These are phyloP conservation scores for Sorex araneus DNA, from an alignment of 2,113 vertebrate species.

Conservation along the genomic window DNA sequence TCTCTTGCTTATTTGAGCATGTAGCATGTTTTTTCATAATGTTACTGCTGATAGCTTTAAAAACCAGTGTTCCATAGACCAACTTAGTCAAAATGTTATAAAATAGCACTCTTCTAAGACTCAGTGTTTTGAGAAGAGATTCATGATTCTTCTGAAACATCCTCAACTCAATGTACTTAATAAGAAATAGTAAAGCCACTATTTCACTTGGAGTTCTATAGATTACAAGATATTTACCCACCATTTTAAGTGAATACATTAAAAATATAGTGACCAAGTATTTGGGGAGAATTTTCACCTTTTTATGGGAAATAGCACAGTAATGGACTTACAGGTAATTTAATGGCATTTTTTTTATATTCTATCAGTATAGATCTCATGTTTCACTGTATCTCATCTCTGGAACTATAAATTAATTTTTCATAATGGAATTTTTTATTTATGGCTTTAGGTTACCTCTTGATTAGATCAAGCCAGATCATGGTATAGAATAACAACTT, in stretches of 20 bases:
- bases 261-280: neutral
- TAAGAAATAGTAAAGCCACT: constrained; percentile 9
- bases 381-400: neutral
- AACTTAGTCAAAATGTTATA: neutral
- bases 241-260: neutral
- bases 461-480: constrained; percentile 8
- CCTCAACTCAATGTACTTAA: neutral
- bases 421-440: constrained; percentile 24
- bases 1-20: neutral
- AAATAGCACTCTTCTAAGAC: neutral
- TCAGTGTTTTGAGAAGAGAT: neutral
- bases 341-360: neutral
- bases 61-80: neutral
- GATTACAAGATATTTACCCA: neutral
- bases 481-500: constrained; percentile 17
- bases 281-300: constrained; percentile 10
- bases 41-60: constrained; percentile 10
- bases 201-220: neutral
- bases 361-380: neutral
- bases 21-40: neutral
- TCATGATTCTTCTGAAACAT: neutral
- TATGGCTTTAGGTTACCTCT: neutral
- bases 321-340: constrained; percentile 14
- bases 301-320: neutral
- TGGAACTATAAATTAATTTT: neutral